Evolutionary conservation across 2,797 vertebrate species (phyloP).

Genomic region (Taenioides sp.): DNA sequence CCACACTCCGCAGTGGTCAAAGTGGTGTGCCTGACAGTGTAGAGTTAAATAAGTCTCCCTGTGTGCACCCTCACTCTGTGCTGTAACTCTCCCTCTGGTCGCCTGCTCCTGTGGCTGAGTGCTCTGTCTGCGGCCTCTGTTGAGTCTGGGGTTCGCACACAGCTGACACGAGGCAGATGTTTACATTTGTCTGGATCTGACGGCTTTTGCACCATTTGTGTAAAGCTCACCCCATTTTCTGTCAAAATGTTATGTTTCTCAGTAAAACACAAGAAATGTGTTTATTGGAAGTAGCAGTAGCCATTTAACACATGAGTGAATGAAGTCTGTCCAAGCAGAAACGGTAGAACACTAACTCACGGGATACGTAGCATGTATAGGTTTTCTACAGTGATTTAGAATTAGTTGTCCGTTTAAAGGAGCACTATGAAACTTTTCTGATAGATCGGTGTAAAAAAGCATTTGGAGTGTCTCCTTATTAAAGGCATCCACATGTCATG

Average conservation of each 20-base stretch:
- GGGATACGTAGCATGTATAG: too few relatives aligned
- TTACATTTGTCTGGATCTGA: slow-evolving; percentile 55
- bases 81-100: not conserved
- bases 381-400: too few relatives aligned
- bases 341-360: not conserved
- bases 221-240: slow-evolving; percentile 8
- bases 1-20: not conserved
- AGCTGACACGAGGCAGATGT: slow-evolving; percentile 47
- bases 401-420: too few relatives aligned
- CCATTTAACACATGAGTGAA: slow-evolving; percentile 15
- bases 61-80: too few relatives aligned
- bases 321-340: slow-evolving; percentile 1
- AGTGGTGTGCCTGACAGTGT: not conserved
- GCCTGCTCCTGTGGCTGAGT: not conserved
- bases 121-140: slow-evolving; percentile 5
- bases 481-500: too few relatives aligned
- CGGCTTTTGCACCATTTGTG: slow-evolving; percentile 22
- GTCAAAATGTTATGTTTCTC: slow-evolving; percentile 6
- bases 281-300: slow-evolving; percentile 6
- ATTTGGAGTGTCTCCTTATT: too few relatives aligned
- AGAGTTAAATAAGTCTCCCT: too few relatives aligned
- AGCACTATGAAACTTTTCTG: too few relatives aligned
- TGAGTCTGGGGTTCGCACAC: slow-evolving; percentile 27
- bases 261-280: slow-evolving; percentile 6
- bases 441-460: too few relatives aligned